These are phyloP conservation scores for Cerastoderma edule DNA, from an alignment of 2,888 invertebrate species.

Conservation along the genomic window DNA sequence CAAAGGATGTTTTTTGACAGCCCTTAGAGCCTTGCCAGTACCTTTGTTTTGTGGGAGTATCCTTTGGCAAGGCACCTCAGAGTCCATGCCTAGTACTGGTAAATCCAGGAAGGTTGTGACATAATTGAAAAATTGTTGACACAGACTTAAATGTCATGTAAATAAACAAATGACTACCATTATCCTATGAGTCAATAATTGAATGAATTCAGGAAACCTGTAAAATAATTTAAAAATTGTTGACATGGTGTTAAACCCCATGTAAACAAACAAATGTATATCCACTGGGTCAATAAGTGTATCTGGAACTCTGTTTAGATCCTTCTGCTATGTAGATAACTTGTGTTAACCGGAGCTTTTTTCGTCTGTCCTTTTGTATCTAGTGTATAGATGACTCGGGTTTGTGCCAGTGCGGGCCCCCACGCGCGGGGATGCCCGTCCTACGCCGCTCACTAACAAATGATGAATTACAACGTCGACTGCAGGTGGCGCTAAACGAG, in stretches of 20 bases:
- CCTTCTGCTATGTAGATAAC: conserved; percentile 32
- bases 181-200: not conserved
- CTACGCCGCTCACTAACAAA: conserved; percentile 67
- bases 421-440: conserved; percentile 57
- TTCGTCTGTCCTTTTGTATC: conserved; percentile 43
- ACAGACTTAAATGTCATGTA: too few relatives aligned
- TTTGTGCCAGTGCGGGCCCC: conserved; percentile 57
- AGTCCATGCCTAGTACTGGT: too few relatives aligned
- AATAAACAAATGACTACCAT: not conserved
- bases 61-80: too few relatives aligned
- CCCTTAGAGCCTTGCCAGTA: not conserved
- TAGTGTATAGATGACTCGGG: conserved; percentile 68
- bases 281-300: too few relatives aligned
- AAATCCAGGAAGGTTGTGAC: too few relatives aligned
- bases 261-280: too few relatives aligned
- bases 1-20: too few relatives aligned
- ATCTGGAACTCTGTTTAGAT: not conserved
- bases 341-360: conserved; percentile 37
- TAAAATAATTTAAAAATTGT: too few relatives aligned
- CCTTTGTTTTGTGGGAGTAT: too few relatives aligned
- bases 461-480: conserved; percentile 74
- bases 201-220: not conserved
- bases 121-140: too few relatives aligned
- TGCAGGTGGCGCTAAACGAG: conserved; percentile 73
- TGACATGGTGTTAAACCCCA: too few relatives aligned